Conservation (phyloP, 2,797 vertebrate genomes). For the Artibeus lituratus region DNA sequence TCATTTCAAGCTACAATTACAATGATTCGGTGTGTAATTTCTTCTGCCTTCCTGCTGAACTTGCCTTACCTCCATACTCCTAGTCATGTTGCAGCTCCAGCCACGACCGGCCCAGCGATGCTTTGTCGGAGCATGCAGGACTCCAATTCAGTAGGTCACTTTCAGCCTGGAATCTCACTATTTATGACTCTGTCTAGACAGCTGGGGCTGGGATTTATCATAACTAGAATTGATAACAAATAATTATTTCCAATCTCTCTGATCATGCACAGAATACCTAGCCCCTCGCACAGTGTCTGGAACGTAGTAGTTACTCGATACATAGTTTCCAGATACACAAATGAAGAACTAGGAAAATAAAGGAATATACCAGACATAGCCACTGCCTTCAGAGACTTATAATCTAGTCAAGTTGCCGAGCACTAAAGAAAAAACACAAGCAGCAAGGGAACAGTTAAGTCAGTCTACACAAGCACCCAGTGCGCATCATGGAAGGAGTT, state of each 20-base stretch:
- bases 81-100: background rate
- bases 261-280: background rate
- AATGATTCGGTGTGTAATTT: background rate
- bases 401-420: background rate
- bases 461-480: rapidly evolving
- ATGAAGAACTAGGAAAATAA: background rate
- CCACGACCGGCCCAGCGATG: background rate
- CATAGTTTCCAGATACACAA: background rate
- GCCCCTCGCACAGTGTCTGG: background rate
- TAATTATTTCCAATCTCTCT: background rate
- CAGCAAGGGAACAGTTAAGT: background rate
- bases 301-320: background rate
- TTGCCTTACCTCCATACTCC: background rate
- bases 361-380: background rate
- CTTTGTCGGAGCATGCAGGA: background rate
- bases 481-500: background rate
- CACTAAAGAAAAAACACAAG: background rate
- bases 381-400: background rate
- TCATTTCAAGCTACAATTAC: background rate
- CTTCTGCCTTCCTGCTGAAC: background rate
- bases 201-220: background rate
- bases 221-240: background rate
- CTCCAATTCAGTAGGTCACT: conserved; percentile 47
- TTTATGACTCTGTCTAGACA: conserved; percentile 6
- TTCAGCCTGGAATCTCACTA: background rate